Evolutionary conservation across 2,888 invertebrate species (phyloP).

Genomic region (Macrophya annulata): DNA sequence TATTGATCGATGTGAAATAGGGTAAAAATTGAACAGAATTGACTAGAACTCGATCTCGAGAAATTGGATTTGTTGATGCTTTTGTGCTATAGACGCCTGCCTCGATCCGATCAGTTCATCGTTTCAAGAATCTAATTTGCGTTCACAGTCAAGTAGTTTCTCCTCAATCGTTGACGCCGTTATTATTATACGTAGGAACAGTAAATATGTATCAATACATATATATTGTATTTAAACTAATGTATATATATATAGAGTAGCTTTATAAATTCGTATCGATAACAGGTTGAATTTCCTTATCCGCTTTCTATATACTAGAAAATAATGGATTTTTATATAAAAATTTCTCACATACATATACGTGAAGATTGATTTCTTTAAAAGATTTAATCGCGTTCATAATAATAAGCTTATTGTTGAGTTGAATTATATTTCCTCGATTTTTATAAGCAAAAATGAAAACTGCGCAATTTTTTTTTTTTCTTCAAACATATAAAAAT

Average conservation of each 20-base stretch:
- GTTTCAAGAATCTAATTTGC: slow-evolving; percentile 74
- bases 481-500: no score
- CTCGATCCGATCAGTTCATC: slow-evolving; percentile 69
- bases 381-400: background rate
- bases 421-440: no score
- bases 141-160: slow-evolving; percentile 62
- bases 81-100: slow-evolving; percentile 66
- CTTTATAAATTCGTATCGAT: background rate
- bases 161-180: slow-evolving; percentile 2
- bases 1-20: slow-evolving; percentile 24
- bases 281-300: background rate
- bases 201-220: background rate
- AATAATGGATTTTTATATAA: background rate
- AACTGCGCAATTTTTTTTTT: no score
- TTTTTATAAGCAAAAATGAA: no score
- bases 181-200: no score
- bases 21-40: slow-evolving; percentile 70
- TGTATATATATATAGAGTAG: background rate
- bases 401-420: background rate
- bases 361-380: background rate
- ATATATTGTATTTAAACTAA: no score
- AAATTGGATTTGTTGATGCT: slow-evolving; percentile 73
- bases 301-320: background rate
- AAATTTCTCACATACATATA: background rate
- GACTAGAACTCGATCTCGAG: slow-evolving; percentile 70